These are phyloP conservation scores for Eulemur macaco DNA, from an alignment of 2,113 vertebrate genomes.

Conservation along the genomic window DNA sequence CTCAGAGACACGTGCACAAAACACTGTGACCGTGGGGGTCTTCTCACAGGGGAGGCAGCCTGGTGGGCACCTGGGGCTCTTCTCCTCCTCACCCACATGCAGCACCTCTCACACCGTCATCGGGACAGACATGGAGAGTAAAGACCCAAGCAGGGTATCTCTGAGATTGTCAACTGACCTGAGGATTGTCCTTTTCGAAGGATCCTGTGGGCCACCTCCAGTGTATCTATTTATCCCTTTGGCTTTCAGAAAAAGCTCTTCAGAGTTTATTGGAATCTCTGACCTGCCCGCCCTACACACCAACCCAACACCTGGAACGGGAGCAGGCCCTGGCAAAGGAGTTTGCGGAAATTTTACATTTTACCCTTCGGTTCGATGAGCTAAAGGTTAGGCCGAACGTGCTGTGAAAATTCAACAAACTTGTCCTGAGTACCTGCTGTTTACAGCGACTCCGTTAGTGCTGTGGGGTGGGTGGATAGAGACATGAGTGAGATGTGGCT, in stretches of 20 bases:
- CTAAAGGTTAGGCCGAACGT: conserved; percentile 89
- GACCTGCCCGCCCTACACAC: conserved; percentile 94
- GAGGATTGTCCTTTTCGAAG: neutral
- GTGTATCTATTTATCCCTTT: conserved; percentile 10
- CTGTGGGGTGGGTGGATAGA: too few relatives aligned
- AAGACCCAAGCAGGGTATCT: neutral
- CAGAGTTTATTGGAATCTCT: conserved; percentile 94
- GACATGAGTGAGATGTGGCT: neutral
- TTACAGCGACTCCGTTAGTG: neutral
- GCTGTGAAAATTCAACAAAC: neutral
- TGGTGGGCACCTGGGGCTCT: fast-evolving
- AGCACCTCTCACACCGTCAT: fast-evolving
- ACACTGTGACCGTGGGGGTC: fast-evolving
- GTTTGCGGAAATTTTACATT: conserved; percentile 98
- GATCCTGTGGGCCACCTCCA: neutral
- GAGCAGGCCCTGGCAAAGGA: conserved; percentile 98
- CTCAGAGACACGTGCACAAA: neutral
- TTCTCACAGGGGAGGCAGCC: neutral
- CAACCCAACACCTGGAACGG: conserved; percentile 97
- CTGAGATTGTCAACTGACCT: neutral
- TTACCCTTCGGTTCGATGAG: conserved; percentile 98
- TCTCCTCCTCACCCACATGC: neutral
- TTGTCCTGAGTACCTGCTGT: neutral
- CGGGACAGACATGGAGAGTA: fast-evolving
- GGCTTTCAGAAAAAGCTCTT: conserved; percentile 92